Conservation (phyloP, 2,113 vertebrate genomes). For the Lophotis ruficrista region DNA sequence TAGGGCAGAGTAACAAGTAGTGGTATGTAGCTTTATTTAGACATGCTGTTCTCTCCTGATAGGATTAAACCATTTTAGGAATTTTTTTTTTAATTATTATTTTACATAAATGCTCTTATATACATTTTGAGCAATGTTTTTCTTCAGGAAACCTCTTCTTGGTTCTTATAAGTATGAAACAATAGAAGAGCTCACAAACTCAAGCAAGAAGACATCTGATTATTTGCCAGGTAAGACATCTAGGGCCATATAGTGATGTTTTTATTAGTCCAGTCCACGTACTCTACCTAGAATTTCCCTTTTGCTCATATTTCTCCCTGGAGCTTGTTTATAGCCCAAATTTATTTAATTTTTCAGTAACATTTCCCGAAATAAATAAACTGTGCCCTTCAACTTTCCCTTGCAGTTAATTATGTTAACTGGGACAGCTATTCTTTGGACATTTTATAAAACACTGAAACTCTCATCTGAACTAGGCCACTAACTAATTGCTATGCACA, state of each 20-base stretch:
- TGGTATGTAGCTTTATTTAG: neutral
- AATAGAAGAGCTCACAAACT: neutral
- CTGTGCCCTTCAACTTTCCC: neutral
- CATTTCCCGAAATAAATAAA: constrained; percentile 12
- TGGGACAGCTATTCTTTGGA: constrained; percentile 64
- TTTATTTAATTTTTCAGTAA: neutral
- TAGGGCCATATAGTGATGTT: neutral
- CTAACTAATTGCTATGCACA: constrained; percentile 62
- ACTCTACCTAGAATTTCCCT: neutral
- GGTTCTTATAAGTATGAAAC: neutral
- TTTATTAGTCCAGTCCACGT: neutral
- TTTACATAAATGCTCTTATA: neutral
- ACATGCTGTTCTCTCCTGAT: neutral
- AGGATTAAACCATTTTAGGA: neutral
- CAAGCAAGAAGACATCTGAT: neutral
- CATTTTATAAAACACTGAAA: constrained; percentile 44
- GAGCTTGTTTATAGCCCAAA: neutral
- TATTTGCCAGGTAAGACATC: neutral
- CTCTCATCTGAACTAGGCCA: constrained; percentile 59
- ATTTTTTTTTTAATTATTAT: neutral
- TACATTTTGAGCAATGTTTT: neutral
- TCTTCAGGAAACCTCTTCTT: neutral
- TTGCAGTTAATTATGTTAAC: constrained; percentile 59
- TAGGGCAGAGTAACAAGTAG: neutral
- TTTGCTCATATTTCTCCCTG: neutral